Percentiles rank a stretch among this genome's conserved stretches.
phyloP scores from a whole-genome alignment of 2,113 vertebrate species.

The Agapornis roseicollis region DNA sequence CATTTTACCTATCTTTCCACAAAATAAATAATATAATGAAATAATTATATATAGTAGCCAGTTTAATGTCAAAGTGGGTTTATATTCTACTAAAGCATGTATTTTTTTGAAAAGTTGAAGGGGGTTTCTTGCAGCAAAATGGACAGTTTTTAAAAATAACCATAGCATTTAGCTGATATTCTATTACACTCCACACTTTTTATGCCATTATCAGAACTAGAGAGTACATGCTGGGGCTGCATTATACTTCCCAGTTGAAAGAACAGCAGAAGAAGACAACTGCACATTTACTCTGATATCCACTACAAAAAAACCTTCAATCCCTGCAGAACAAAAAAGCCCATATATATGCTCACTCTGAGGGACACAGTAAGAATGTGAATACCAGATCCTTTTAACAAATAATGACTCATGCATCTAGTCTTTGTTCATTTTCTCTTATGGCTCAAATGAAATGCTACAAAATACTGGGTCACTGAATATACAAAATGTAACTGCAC shows the following conservation, averaged over 20 bases:
- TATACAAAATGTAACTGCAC: slow-evolving; percentile 37
- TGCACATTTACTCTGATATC: slow-evolving; percentile 35
- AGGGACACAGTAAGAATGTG: not conserved
- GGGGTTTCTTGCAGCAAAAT: not conserved
- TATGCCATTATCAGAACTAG: not conserved
- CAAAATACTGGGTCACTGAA: slow-evolving; percentile 55
- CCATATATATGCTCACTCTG: not conserved
- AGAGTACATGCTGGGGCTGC: slow-evolving; percentile 18
- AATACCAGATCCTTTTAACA: slow-evolving; percentile 11
- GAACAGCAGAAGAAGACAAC: slow-evolving; percentile 43
- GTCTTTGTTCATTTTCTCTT: slow-evolving; percentile 36
- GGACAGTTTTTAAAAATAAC: not conserved
- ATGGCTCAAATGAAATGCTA: not conserved
- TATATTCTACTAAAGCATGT: not conserved
- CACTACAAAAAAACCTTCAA: not conserved
- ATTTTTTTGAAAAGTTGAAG: not conserved
- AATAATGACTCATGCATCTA: slow-evolving; percentile 56
- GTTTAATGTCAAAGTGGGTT: not conserved
- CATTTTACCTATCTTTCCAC: not conserved
- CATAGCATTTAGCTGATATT: not conserved
- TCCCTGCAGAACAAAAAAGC: not conserved
- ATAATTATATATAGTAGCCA: not conserved
- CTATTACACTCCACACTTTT: not conserved
- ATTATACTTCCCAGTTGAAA: slow-evolving; percentile 34
- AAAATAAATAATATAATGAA: not conserved